Base-by-base conservation (phyloP, 2,888 invertebrate genomes). In the Chrysolina americana region DNA sequence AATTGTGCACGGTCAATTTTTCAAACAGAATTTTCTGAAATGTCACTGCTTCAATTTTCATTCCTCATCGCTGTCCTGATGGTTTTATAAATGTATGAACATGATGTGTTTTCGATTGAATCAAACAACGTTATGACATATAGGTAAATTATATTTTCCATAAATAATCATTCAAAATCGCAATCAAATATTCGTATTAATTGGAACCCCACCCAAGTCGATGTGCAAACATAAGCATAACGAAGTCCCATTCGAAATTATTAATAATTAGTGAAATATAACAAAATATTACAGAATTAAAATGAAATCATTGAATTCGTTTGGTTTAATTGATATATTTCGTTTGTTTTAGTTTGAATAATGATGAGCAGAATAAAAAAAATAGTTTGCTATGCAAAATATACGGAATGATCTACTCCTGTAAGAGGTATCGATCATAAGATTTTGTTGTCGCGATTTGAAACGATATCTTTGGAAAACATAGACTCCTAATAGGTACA, bases 221-320 rank as follows among this genome's bases (percentile, higher is more conserved):
- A 59, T 36, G 11, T 8, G 23, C 36, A 59, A 28, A 59, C 15
- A 59, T 59, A 36, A n/a, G 59, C 59, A 8, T 28, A 59, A 59
- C 36, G n/a, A 59, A 59, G 59, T 19, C n/a, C 28, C 15, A 59
- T 28, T 23, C 15, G 2, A 8, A 59, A 59, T 36, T 59, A 36
- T 17, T 36, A 8, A 36, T 59, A 59, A 59, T 59, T 36, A 36
- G 59, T 28, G n/a, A 15, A 59, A 59, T 36, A 59, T n/a, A n/a
- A 36, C 59, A 59, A 36, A 8, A 36, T n/a, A 59, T 59, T n/a
- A 28, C 17, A 13, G 10, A 59, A 59, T 53, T 9, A 59, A 36
- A n/a, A 28, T 59, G 59, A 59, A 59, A 59, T 59, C 19, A 59
- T 59, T 59, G 36, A 28, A 59, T 59, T 59, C 59, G 13, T 19